Conservation (phyloP, 1,140 invertebrate species). For the Holcopasites calliopsidis region DNA sequence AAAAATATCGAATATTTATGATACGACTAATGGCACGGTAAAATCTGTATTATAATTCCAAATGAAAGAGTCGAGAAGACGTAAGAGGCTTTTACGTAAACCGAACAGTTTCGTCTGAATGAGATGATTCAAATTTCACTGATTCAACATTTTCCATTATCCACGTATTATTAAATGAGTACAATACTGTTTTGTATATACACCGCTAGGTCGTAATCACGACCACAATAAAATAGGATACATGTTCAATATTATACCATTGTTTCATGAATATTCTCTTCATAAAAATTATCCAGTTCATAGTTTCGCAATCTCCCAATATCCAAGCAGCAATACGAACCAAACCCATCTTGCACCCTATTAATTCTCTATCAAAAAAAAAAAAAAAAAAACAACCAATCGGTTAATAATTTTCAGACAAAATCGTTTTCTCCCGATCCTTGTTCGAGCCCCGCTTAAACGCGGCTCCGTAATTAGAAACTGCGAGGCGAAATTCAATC, state of each 20-base stretch:
- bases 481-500: conserved; percentile 33
- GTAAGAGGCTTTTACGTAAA: neutral
- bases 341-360: too few relatives aligned
- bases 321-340: too few relatives aligned
- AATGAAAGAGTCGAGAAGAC: too few relatives aligned
- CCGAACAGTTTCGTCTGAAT: neutral
- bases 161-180: neutral
- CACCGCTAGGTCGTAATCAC: too few relatives aligned
- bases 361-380: neutral
- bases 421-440: neutral
- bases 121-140: neutral
- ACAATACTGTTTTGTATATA: neutral
- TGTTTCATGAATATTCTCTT: too few relatives aligned
- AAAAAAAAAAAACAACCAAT: neutral
- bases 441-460: neutral
- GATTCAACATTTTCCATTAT: neutral
- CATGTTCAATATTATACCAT: too few relatives aligned
- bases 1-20: too few relatives aligned
- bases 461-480: conserved; percentile 20
- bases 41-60: too few relatives aligned
- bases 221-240: too few relatives aligned
- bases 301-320: too few relatives aligned
- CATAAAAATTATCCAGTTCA: too few relatives aligned
- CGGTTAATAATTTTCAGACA: neutral
- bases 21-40: too few relatives aligned